Evolutionary conservation across 2,888 invertebrate species (phyloP), one percentile per base, ranked within the genome.

Genomic region (Melolontha melolontha): DNA sequence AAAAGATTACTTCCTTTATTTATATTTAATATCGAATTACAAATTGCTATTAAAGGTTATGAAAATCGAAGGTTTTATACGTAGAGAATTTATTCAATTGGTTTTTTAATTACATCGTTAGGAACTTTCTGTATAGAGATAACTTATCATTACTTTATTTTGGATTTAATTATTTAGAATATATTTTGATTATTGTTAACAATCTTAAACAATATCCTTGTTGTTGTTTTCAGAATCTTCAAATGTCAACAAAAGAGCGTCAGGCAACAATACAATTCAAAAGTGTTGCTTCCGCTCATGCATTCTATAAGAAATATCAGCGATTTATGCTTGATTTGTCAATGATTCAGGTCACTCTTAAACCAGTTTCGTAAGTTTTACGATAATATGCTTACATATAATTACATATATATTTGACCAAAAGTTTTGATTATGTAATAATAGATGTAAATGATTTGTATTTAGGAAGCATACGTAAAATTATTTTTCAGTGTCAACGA

Each of bases 251-350:
- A 73, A 76, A 79, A 74, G 79, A 80, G 75, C 79, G 81, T 70
- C 80, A 81, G 76, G 82, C 82, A 76, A 86, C 84, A 71, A 84
- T 87, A 75, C 82, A 84, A 73, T 87, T 87, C 82, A 85, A 85
- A 80, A 86, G 85, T 72, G 84, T 85, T 78, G 84, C 85, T 71
- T 84, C 86, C 71, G 87, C 87, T 73, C 83, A 84, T 79, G 83
- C 84, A 70, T 87, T 87, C 83, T 85, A 83, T 81, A 85, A 86
- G 80, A 85, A 85, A 80, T 86, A 86, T 77, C 86, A 86, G 73
- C 85, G 86, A 52, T 84, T 85, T 82, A 86, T 86, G 84, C 82
- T 87, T 68, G 86, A 86, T 78, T 79, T 86, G 63, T 86, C 86
- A 70, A 80, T 86, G 81, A 86, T 86, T 74, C 84, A 85, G 70